Percentiles rank a stretch among this genome's conserved stretches.
Evolutionary conservation across 2,797 vertebrate genomes (phyloP).

Genomic region (Neosilurus hyrtlii): DNA sequence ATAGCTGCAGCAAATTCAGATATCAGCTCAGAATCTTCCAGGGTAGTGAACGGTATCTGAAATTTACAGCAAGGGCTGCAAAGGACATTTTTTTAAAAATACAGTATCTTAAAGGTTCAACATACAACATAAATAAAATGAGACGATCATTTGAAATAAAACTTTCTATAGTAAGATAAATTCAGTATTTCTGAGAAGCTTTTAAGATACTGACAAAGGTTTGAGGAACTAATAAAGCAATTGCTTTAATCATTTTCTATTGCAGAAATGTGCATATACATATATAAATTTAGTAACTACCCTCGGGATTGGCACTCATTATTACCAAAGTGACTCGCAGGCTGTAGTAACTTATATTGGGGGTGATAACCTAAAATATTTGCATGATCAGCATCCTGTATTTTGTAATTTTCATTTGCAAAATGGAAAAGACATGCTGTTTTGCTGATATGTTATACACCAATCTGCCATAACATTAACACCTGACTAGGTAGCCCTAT

Average conservation of each 20-base stretch:
- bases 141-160: too few species aligned
- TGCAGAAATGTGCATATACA: not conserved
- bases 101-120: not conserved
- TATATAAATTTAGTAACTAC: not conserved
- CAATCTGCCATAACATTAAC: too few species aligned
- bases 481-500: too few species aligned
- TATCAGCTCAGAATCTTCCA: not conserved
- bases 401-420: not conserved
- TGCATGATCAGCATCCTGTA: not conserved
- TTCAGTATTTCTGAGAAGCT: not conserved
- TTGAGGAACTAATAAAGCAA: not conserved
- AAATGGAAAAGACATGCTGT: not conserved
- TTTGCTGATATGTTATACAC: not conserved
- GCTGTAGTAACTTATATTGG: not conserved
- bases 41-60: not conserved
- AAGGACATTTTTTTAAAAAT: not conserved
- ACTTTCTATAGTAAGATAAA: not conserved
- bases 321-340: conserved; percentile 9
- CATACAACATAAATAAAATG: not conserved
- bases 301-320: not conserved
- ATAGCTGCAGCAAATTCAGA: not conserved
- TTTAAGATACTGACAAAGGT: not conserved
- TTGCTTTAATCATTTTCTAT: not conserved
- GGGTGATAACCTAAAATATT: not conserved
- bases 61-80: not conserved